Base-by-base conservation (phyloP, 2,888 invertebrate species). In the Smittia sp. region DNA sequence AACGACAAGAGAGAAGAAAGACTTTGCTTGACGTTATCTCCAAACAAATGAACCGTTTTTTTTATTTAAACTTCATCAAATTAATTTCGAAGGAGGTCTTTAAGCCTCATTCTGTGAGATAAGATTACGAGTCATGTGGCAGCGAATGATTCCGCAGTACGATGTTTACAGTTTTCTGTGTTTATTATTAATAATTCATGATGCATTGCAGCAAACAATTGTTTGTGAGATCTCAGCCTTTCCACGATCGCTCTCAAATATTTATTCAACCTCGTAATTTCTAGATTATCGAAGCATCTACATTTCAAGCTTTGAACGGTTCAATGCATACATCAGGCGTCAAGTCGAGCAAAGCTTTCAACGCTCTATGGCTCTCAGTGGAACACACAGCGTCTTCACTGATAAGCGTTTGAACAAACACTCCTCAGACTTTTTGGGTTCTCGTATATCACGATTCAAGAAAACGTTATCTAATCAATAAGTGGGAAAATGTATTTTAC, bases 151-250 rank as follows among this genome's bases (percentile, higher is more conserved):
- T 58, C 58, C 46, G 46, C 46, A 46, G 46, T 15, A n/a, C 46
- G 46, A 6, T 46, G 46, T 46, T 46, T 46, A 46, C 46, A 46
- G 3, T 32, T n/a, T 11, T 46, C 11, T 46, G 9, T 46, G 46
- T 46, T 46, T 46, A 15, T 46, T 38, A 39, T 67, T 67, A 67
- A 67, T 67, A 68, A 68, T 68, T 68, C 68, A 68, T 68, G 68
- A 68, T 46, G 68, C 41, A 41, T 18, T 13, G 22, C 46, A 32
- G 32, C 32, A 32, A 32, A 67, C 66, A 67, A 67, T 67, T 67
- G 39, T 32, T 38, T 67, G 63, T 63, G 25, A 15, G 63, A 63
- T 63, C 27, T 63, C 63, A 63, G n/a, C 63, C 24, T 63, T 27
- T 27, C 27, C 27, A n/a, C 24, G 46, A 46, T 46, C 46, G 2